Evolutionary conservation across 2,888 invertebrate species (phyloP).

Genomic region (Lasioglossum lativentre): DNA sequence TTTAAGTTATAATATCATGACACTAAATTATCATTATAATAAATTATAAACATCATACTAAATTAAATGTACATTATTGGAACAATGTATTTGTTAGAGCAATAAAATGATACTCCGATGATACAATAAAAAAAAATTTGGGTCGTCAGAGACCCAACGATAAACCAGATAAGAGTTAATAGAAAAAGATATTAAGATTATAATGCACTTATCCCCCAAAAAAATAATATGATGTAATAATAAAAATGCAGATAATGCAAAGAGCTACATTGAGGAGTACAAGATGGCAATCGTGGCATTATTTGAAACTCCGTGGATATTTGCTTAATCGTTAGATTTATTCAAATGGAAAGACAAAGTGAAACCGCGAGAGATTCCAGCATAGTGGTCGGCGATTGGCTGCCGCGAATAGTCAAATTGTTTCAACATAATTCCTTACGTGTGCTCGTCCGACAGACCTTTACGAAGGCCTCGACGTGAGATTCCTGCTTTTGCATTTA

Average conservation of each 20-base stretch:
- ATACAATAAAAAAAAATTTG: no score
- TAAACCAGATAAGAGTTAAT: neutral
- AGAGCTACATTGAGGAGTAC: neutral
- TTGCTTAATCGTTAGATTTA: neutral
- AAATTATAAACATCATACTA: neutral
- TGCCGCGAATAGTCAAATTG: constrained; percentile 12
- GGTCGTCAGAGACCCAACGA: neutral
- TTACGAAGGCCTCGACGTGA: constrained; percentile 46
- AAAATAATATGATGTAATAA: neutral
- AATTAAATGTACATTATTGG: neutral
- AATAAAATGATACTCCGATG: no score
- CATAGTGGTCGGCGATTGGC: neutral
- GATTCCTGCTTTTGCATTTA: constrained; percentile 32
- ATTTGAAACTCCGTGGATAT: neutral
- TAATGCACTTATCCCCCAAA: no score
- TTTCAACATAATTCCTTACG: constrained; percentile 49
- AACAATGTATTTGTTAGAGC: no score
- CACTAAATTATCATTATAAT: no score
- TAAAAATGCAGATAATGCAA: neutral
- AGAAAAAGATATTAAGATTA: no score
- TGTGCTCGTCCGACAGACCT: constrained; percentile 43
- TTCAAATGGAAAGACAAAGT: neutral
- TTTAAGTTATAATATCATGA: neutral
- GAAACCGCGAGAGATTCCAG: constrained; percentile 12
- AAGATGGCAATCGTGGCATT: neutral